Percentiles rank a stretch among this genome's conserved stretches.
These are phyloP conservation scores for Peromyscus nudipes DNA, from an alignment of 2,797 vertebrate species.

Conservation along the genomic window DNA sequence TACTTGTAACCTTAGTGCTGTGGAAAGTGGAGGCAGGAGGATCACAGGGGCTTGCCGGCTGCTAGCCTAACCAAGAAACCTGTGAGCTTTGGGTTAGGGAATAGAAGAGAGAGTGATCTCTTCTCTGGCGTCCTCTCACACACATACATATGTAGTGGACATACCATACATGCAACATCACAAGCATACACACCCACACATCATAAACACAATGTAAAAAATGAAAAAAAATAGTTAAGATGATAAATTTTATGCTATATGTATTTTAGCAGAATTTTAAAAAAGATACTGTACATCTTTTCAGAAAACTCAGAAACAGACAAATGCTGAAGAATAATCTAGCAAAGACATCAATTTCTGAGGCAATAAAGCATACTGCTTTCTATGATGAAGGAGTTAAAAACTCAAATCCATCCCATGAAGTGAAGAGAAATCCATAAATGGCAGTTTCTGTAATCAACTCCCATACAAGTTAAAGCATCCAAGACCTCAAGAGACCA, in stretches of 20 bases:
- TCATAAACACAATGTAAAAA: background rate
- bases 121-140: background rate
- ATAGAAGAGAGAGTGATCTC: too few relatives aligned
- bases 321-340: slow-evolving; percentile 12
- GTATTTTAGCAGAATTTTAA: background rate
- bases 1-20: background rate
- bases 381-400: background rate
- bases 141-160: background rate
- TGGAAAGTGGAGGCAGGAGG: background rate
- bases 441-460: background rate
- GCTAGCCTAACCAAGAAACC: background rate
- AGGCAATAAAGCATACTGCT: background rate
- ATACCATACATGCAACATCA: background rate
- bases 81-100: background rate
- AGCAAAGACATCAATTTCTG: background rate
- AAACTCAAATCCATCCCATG: background rate
- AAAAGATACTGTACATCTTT: background rate
- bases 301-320: background rate
- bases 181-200: background rate
- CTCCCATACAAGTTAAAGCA: background rate
- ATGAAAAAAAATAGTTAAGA: background rate
- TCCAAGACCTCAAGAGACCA: background rate
- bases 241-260: background rate
- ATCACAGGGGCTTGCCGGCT: background rate
- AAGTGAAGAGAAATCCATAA: background rate